These are phyloP conservation scores for Yponomeuta evonymella DNA, from an alignment of 2,888 invertebrate genomes.

Conservation along the genomic window DNA sequence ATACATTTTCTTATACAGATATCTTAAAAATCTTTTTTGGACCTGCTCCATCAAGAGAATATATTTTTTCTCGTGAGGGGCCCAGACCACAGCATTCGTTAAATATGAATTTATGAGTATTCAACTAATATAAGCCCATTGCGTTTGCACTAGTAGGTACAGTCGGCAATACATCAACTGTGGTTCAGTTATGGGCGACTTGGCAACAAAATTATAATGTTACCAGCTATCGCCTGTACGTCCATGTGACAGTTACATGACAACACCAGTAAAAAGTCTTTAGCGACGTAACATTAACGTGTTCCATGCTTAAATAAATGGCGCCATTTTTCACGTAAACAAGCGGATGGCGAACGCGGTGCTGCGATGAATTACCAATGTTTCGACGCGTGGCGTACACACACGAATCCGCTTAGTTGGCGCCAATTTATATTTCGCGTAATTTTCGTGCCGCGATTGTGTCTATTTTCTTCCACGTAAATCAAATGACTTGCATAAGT, in stretches of 20 bases:
- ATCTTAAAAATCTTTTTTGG: too few species aligned
- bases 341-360: constrained; percentile 39
- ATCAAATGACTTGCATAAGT: too few species aligned
- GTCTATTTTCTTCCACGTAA: neutral
- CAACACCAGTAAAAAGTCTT: neutral
- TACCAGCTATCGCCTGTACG: neutral
- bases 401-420: neutral
- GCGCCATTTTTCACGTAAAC: constrained; percentile 47
- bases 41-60: too few species aligned
- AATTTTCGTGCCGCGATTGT: neutral
- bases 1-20: too few species aligned
- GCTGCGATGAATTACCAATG: constrained; percentile 12
- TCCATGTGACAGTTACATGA: neutral
- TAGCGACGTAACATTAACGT: constrained; percentile 3
- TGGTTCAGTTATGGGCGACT: neutral
- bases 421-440: neutral
- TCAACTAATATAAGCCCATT: neutral
- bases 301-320: constrained; percentile 33
- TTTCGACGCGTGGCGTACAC: neutral
- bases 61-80: too few species aligned
- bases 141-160: neutral
- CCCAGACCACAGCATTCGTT: too few species aligned
- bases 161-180: neutral
- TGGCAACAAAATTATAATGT: neutral
- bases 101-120: neutral